Evolutionary conservation across 2,113 vertebrate species (phyloP), one percentile per base, ranked within the genome.

Genomic region (Bambusicola thoracicus): DNA sequence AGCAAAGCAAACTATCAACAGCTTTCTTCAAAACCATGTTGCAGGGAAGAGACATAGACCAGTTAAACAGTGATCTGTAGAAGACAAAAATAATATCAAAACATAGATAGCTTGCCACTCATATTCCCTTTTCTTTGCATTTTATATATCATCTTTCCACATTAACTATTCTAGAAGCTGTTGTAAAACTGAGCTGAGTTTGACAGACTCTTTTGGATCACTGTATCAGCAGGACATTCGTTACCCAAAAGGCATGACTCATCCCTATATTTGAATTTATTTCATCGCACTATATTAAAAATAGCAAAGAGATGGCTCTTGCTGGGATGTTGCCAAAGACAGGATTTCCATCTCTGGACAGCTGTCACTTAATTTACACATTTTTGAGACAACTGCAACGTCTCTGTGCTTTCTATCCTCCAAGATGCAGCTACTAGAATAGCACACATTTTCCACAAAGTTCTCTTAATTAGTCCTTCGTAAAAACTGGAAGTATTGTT

Each of bases 11-110:
- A 96, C 99, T 99, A 95, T 99, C 99, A 92, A 99, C 99, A 3
- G 99, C 99, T 96, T 99, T 99, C 98, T 99, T 99, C 97, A 99
- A 98, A 92, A 99, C 99, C 96, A 99, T 97, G 97, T 98, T 99
- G 95, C 98, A 99, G 1, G 99, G 98, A 97, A 99, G 98, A 48
- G 99, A 99, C 99, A 99, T 99, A 89, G 99, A 99, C 99, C 99
- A 99, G 96, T 98, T 99, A 95, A 98, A 99, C 87, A 99, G 97
- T 44, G 99, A 98, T 97, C 99, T 99, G 91, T 4, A 94, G 38
- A 87, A 92, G 40, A 94, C 32, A 94, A 90, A 56, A 84, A 66
- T 41, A 17, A 15, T 24, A 46, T 92, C 59, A 95, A 49, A 5
- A 19, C 44, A 44, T 18, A 48, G 25, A 48, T 20, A 48, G 22